Conservation (phyloP, 2,888 invertebrate genomes). For the Scotopteryx bipunctaria region DNA sequence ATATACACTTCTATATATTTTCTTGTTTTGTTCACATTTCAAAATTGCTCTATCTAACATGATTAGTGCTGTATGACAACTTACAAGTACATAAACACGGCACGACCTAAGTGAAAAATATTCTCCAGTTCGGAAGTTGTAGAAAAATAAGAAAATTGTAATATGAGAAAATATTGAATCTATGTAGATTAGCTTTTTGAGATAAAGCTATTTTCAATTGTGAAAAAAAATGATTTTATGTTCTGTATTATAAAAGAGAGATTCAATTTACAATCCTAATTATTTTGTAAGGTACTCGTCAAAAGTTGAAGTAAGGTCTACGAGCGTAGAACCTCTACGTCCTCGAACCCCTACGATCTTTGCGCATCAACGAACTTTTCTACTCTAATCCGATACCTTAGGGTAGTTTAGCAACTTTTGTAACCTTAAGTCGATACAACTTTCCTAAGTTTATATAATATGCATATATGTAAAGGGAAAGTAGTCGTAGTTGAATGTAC, state of each 20-base stretch:
- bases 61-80: too few relatives aligned
- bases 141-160: too few relatives aligned
- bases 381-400: not conserved
- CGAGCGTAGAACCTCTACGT: constrained; percentile 15
- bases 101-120: too few relatives aligned
- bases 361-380: not conserved
- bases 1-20: not conserved
- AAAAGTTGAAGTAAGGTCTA: not conserved
- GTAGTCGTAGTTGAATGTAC: constrained; percentile 5
- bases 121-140: too few relatives aligned
- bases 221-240: too few relatives aligned
- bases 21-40: not conserved
- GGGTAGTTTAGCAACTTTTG: not conserved
- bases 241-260: too few relatives aligned
- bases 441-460: constrained; percentile 6
- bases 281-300: not conserved
- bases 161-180: too few relatives aligned
- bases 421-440: not conserved
- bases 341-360: not conserved
- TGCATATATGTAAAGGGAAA: not conserved
- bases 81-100: too few relatives aligned
- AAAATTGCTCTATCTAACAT: not conserved
- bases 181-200: too few relatives aligned
- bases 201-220: too few relatives aligned
- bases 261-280: too few relatives aligned